Base-by-base conservation (phyloP, 2,888 invertebrate genomes). In the Glyphotaelius pellucidus region DNA sequence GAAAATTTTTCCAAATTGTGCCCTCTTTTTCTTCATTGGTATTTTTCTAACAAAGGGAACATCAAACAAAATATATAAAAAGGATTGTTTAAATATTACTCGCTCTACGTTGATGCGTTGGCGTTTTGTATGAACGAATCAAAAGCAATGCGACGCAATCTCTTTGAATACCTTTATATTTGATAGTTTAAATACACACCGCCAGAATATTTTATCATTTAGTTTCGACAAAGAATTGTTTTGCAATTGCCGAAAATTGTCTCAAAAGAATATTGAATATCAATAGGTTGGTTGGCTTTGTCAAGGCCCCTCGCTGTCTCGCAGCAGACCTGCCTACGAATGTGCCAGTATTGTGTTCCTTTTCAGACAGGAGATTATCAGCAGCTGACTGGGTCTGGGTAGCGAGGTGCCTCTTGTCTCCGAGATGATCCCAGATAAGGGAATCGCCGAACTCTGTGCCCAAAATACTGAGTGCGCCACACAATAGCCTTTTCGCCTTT, bases 401-500 rank as follows among this genome's bases (percentile, higher is more conserved):
- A 67, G 81, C 81, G 31, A 31, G 35, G 30, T 89, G 80, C 80
- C n/a, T 14, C 80, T 80, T 35, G 89, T 89, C 89, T 42, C 38
- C 80, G 87, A 32, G 89, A 89, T 89, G 89, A 89, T 89, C 89
- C 89, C 80, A 38, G 89, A 89, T 89, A 89, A 89, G 89, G 80
- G 80, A 25, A 80, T 80, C 89, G 80, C 80, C 80, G 35, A 80
- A 38, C 89, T 35, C 14, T 80, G 89, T 80, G 80, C 80, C 89
- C 89, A 80, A 89, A 89, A 89, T 89, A 80, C 89, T 38, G 80
- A 89, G 38, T 80, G 80, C 89, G 80, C 42, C 80, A 38, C 80
- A 89, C 89, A 89, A 89, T 89, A n/a, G 38, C 19, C 38, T n/a
- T 35, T 5, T 89, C 32, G 38, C 32, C 80, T n/a, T 25, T 14